These are phyloP conservation scores for Tenthredo notha DNA, from an alignment of 2,888 invertebrate genomes.

Conservation along the genomic window DNA sequence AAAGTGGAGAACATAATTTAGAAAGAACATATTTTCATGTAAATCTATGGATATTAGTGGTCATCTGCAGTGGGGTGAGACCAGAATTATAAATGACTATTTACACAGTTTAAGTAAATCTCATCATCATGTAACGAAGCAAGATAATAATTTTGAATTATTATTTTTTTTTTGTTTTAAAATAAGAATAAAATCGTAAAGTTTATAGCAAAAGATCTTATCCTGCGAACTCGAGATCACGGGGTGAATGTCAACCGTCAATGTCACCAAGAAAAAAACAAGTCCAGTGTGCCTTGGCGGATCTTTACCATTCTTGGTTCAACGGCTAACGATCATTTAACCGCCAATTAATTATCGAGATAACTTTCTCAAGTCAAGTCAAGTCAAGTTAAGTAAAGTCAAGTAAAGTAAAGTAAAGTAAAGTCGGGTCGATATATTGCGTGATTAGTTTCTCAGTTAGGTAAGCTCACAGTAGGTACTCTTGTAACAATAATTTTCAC, in stretches of 20 bases:
- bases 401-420: neutral
- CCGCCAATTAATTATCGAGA: conserved; percentile 9
- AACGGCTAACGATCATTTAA: neutral
- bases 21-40: neutral
- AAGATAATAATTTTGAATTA: neutral
- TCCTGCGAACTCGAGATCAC: neutral
- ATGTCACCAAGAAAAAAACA: neutral
- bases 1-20: neutral
- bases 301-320: neutral
- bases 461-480: neutral
- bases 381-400: neutral
- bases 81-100: neutral
- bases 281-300: neutral
- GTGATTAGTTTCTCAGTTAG: conserved; percentile 1
- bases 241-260: conserved; percentile 23
- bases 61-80: neutral
- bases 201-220: neutral
- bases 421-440: neutral
- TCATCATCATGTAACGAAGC: neutral
- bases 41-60: neutral
- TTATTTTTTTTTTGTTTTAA: neutral
- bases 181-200: neutral
- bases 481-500: neutral
- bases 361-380: neutral
- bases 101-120: neutral